These are phyloP conservation scores for Drusus annulatus DNA, from an alignment of 1,140 invertebrate genomes.

Conservation along the genomic window DNA sequence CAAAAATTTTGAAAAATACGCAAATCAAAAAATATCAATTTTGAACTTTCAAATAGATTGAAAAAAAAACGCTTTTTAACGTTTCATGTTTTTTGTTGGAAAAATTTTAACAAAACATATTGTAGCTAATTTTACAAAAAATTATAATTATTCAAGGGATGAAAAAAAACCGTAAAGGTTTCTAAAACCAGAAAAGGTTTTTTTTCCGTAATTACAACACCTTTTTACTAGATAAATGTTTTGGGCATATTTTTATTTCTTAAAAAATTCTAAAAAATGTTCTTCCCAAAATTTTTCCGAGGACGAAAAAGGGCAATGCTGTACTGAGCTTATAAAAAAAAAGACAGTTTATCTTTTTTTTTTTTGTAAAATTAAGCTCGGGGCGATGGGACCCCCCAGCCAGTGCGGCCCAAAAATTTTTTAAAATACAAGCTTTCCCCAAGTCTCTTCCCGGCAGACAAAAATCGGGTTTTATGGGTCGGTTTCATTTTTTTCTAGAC, in stretches of 20 bases:
- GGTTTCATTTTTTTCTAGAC: neutral
- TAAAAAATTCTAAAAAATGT: slow-evolving; percentile 12
- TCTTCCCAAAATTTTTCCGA: neutral
- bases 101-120: too few species aligned
- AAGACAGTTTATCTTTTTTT: slow-evolving; percentile 53
- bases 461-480: neutral
- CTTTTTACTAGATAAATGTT: too few species aligned
- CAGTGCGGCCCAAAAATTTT: slow-evolving; percentile 18
- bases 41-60: too few species aligned
- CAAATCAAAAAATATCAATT: too few species aligned
- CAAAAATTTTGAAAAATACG: too few species aligned
- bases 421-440: slow-evolving; percentile 43
- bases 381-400: slow-evolving; percentile 13
- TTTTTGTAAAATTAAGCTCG: slow-evolving; percentile 53
- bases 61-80: too few species aligned
- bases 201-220: too few species aligned
- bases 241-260: neutral
- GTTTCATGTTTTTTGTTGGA: too few species aligned
- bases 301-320: slow-evolving; percentile 6
- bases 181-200: too few species aligned
- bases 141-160: too few species aligned
- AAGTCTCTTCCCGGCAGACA: slow-evolving; percentile 5
- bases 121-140: too few species aligned
- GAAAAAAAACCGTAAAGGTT: too few species aligned
- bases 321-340: slow-evolving; percentile 39